Base-by-base conservation (phyloP, 2,113 vertebrate genomes). In the Tragulus kanchil region DNA sequence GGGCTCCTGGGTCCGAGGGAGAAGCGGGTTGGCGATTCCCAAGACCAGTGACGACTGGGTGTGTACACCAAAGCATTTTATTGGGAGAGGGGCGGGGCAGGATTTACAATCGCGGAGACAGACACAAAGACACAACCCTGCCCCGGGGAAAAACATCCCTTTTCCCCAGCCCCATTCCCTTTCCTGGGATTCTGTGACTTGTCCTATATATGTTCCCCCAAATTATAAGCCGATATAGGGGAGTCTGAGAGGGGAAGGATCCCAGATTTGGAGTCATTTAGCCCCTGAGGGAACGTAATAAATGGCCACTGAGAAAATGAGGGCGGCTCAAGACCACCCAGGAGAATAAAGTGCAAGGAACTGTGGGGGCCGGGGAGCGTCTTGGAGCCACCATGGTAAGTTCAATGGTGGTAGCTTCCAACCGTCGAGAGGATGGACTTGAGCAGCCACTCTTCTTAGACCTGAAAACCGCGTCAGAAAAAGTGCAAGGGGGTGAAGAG, bases 331-430 rank as follows among this genome's bases (percentile, higher is more conserved):
- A 56, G 82, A 75, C 97, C 64, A 91, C 97, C 97, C 95, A 36
- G 93, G 77, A 96, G 91, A 95, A 94, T 97, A 98, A 98, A 98
- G 98, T 98, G 98, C 98, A 90, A 97, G 95, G 97, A 95, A 65
- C 0, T 45, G 17, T 36, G 54, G 93, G 82, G 77, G 17, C 6
- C 3, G 31, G n/a, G 71, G 73, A 65, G 15, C 28, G 3, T n/a
- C 97, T 71, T 58, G 93, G 97, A 97, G 65, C 98, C 98, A 96
- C 98, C 97, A 5, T 6, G 28, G 90, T 16, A 58, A 78, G 67
- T 89, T 97, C 95, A 89, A 0, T 62, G 50, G 73, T 19, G 93
- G 89, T 89, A 91, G 93, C 89, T 90, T 95, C 95, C 45, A 36
- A 82, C 67, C 89, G 31, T 26, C 56, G 78, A 90, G 89, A 45